Percentiles rank a stretch among this genome's conserved stretches.
Evolutionary conservation across 2,797 vertebrate species (phyloP).

Genomic region (Halcyon chelicuti): DNA sequence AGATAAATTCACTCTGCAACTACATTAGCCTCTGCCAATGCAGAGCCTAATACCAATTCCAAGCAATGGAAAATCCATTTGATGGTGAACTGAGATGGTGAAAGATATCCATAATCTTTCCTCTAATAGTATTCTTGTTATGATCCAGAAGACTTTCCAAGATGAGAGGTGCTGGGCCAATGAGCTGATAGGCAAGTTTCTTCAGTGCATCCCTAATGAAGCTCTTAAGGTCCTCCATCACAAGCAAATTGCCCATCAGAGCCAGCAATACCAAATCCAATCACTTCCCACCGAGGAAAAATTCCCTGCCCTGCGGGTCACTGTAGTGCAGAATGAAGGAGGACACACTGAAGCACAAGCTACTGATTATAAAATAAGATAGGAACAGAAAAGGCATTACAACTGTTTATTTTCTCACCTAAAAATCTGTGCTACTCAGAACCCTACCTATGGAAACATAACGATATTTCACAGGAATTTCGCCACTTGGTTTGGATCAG

Average conservation of each 20-base stretch:
- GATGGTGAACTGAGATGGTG: not conserved
- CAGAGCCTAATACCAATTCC: not conserved
- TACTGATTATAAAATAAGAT: not conserved
- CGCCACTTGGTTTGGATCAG: not conserved
- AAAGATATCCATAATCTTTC: not conserved
- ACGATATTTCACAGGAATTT: not conserved
- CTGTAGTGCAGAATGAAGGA: not conserved
- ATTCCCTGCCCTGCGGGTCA: not conserved
- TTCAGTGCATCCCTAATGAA: not conserved
- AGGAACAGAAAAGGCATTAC: not conserved
- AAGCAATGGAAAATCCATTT: constrained; percentile 20
- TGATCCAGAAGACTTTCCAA: not conserved
- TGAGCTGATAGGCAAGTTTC: not conserved
- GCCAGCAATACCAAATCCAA: not conserved
- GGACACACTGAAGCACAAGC: not conserved
- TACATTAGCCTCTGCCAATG: not conserved
- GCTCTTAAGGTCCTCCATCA: fast-evolving
- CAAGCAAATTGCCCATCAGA: not conserved
- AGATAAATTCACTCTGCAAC: not conserved
- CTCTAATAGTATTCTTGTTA: not conserved
- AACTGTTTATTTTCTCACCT: not conserved
- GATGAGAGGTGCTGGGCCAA: not conserved
- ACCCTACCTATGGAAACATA: not conserved
- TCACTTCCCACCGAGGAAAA: not conserved
- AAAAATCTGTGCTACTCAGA: not conserved